Percentiles rank a stretch among this genome's conserved stretches.
These are phyloP conservation scores for Pachyramphus minor DNA, from an alignment of 2,113 vertebrate species.

Conservation along the genomic window DNA sequence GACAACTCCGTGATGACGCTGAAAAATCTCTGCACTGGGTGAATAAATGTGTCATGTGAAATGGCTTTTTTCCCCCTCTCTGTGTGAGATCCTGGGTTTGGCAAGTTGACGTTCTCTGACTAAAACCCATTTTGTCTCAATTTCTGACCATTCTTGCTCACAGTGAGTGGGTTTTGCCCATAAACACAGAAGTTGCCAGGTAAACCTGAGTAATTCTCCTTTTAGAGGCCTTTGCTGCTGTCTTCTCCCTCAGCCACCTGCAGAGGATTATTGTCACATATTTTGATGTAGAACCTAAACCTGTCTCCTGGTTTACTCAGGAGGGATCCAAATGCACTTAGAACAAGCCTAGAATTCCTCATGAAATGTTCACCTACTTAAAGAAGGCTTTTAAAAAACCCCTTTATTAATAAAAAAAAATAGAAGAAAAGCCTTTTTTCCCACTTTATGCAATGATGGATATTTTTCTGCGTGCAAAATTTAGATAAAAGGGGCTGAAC, in stretches of 20 bases:
- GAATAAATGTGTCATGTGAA: neutral
- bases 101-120: neutral
- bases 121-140: neutral
- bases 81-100: neutral
- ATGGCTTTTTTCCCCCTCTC: neutral
- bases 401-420: neutral
- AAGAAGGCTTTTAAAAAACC: neutral
- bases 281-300: neutral
- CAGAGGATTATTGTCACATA: neutral
- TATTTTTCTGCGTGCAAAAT: neutral
- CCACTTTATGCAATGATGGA: neutral
- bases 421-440: neutral
- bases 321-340: neutral
- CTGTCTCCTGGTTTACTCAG: neutral
- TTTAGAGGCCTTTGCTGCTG: neutral
- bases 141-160: neutral
- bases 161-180: neutral
- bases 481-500: neutral
- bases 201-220: neutral
- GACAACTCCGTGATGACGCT: fast-evolving
- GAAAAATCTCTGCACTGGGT: neutral
- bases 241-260: neutral
- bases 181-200: neutral
- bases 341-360: neutral
- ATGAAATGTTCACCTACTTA: neutral